Conservation (phyloP, 1,140 invertebrate genomes). For the Chironomus tepperi region DNA sequence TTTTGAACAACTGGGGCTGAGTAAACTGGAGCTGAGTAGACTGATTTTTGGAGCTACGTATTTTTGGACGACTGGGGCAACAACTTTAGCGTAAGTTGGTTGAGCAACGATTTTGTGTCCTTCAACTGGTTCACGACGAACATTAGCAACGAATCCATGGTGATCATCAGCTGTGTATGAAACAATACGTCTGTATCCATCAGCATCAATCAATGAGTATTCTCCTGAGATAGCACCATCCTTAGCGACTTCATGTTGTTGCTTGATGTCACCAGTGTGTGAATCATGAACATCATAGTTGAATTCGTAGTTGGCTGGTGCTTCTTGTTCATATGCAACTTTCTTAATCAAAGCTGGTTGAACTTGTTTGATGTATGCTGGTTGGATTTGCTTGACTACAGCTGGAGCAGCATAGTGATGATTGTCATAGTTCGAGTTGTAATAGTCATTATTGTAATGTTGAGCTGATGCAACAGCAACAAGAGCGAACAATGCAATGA, state of each 20-base stretch:
- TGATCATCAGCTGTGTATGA: conserved; percentile 40
- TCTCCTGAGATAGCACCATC: conserved; percentile 61
- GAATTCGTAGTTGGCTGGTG: conserved; percentile 49
- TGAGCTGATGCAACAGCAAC: not conserved
- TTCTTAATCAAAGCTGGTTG: not conserved
- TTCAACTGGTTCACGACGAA: conserved; percentile 32
- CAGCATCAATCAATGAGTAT: conserved; percentile 64
- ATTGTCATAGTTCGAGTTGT: not conserved
- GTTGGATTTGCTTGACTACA: conserved; percentile 7
- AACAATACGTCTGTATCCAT: conserved; percentile 47
- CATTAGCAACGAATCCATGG: conserved; percentile 42
- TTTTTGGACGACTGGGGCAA: conserved; percentile 19
- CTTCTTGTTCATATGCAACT: conserved; percentile 30
- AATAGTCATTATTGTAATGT: not conserved
- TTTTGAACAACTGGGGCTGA: not conserved
- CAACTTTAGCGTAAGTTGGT: conserved; percentile 46
- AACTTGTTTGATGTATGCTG: not conserved
- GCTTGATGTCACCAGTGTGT: conserved; percentile 60
- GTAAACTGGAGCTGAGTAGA: not conserved
- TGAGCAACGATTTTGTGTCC: conserved; percentile 37
- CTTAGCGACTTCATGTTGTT: conserved; percentile 55
- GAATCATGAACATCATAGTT: conserved; percentile 64
- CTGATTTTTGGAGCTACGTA: not conserved
- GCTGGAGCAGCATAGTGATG: not conserved
- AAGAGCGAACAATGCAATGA: conserved; percentile 15